Evolutionary conservation across 2,797 vertebrate species (phyloP).

Genomic region (Ctenopoma multispine): DNA sequence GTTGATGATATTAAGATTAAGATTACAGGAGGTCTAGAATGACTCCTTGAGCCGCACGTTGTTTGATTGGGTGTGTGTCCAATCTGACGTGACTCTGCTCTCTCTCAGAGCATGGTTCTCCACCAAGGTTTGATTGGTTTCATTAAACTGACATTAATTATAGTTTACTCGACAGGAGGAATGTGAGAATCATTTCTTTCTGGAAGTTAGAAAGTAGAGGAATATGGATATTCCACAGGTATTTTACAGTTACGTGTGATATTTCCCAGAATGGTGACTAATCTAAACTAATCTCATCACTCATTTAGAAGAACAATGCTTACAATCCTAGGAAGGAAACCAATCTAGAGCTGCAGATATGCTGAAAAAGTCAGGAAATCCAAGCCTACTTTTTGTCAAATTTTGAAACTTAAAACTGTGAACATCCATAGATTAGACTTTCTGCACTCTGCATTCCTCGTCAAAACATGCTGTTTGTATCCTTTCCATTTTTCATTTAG

Average conservation of each 20-base stretch:
- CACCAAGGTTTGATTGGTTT: not conserved
- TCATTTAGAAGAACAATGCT: conserved; percentile 21
- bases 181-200: not conserved
- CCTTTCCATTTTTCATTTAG: no score
- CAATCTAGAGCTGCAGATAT: no score
- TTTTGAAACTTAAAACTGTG: not conserved
- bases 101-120: not conserved
- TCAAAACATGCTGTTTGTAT: no score
- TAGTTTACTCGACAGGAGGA: not conserved
- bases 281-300: conserved; percentile 10
- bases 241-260: not conserved
- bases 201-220: not conserved
- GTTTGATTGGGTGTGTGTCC: conserved; percentile 1
- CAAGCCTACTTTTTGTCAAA: not conserved
- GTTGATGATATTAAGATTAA: not conserved
- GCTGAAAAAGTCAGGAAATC: conserved; percentile 16
- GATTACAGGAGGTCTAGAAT: conserved; percentile 10
- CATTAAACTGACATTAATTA: not conserved
- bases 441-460: no score
- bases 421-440: no score
- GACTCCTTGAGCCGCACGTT: not conserved
- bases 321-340: conserved; percentile 55
- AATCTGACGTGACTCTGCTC: not conserved
- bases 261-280: conserved; percentile 3
- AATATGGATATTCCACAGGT: not conserved